Conservation (phyloP, 2,113 vertebrate genomes). For the Notothenia rossii region DNA sequence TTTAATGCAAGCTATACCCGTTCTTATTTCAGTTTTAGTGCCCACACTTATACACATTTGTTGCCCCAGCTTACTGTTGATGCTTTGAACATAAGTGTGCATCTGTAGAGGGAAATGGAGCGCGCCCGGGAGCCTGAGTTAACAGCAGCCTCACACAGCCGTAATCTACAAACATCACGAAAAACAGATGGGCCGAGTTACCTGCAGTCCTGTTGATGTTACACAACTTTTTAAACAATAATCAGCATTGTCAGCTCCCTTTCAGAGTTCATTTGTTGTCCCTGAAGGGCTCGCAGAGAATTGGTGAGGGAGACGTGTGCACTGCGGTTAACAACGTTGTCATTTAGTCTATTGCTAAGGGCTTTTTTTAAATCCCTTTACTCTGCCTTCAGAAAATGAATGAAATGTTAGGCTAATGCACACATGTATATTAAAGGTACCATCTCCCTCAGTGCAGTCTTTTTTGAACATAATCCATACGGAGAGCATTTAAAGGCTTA, state of each 20-base stretch:
- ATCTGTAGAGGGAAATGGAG: slow-evolving; percentile 43
- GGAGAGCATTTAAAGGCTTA: not conserved
- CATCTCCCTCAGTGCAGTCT: not conserved
- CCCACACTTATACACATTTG: slow-evolving; percentile 16
- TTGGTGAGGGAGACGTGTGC: slow-evolving; percentile 8
- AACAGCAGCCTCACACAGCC: slow-evolving; percentile 55
- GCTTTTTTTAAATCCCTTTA: not conserved
- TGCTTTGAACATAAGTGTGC: slow-evolving; percentile 41
- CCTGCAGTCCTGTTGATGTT: slow-evolving; percentile 60
- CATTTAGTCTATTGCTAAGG: not conserved
- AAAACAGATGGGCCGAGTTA: slow-evolving; percentile 70
- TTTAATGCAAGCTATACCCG: slow-evolving; percentile 12
- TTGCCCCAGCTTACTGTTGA: not conserved
- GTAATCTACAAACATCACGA: slow-evolving; percentile 53
- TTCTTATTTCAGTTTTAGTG: not conserved
- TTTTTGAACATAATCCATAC: not conserved
- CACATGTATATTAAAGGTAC: not conserved
- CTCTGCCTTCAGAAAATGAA: not conserved
- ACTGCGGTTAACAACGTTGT: not conserved
- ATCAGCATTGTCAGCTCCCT: slow-evolving; percentile 48
- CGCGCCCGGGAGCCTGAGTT: slow-evolving; percentile 39
- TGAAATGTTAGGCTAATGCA: slow-evolving; percentile 7
- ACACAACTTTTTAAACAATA: slow-evolving; percentile 57
- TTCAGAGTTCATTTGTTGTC: slow-evolving; percentile 38
- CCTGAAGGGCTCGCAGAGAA: slow-evolving; percentile 11